phyloP scores from a whole-genome alignment of 2,888 invertebrate species.

The Troides oblongomaculatus region DNA sequence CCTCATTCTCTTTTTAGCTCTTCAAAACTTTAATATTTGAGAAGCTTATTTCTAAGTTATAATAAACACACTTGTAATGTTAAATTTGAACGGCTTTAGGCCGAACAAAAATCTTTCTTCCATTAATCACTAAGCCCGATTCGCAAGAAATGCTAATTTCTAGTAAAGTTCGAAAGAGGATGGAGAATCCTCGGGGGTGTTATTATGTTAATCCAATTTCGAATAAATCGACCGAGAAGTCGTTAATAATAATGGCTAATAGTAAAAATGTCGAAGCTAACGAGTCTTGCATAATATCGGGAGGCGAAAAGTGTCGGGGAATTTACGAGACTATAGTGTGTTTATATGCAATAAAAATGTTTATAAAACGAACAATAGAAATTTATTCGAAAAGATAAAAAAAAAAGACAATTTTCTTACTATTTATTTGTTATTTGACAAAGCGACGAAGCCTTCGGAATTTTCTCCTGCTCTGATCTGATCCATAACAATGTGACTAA shows the following conservation, averaged over 20 bases:
- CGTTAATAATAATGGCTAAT: slow-evolving; percentile 27
- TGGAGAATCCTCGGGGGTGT: slow-evolving; percentile 20
- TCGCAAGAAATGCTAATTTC: slow-evolving; percentile 21
- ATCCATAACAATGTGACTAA: too few relatives aligned
- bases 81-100: neutral
- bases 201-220: slow-evolving; percentile 29
- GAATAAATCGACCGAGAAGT: slow-evolving; percentile 24
- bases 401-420: neutral
- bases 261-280: slow-evolving; percentile 26
- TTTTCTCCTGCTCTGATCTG: too few relatives aligned
- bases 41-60: neutral
- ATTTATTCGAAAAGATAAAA: neutral
- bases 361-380: neutral
- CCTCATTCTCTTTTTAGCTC: too few relatives aligned
- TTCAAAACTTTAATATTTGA: too few relatives aligned
- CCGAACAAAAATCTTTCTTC: neutral
- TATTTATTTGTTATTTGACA: too few relatives aligned
- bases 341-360: neutral
- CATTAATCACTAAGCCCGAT: slow-evolving; percentile 19
- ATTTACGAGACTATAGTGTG: slow-evolving; percentile 8
- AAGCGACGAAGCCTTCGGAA: too few relatives aligned
- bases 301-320: slow-evolving; percentile 10
- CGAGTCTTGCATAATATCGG: slow-evolving; percentile 11
- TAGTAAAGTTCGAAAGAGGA: slow-evolving; percentile 1
- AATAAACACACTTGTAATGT: neutral